Evolutionary conservation across 2,888 invertebrate species (phyloP), one percentile per base, ranked within the genome.

Genomic region (Phalera bucephala): DNA sequence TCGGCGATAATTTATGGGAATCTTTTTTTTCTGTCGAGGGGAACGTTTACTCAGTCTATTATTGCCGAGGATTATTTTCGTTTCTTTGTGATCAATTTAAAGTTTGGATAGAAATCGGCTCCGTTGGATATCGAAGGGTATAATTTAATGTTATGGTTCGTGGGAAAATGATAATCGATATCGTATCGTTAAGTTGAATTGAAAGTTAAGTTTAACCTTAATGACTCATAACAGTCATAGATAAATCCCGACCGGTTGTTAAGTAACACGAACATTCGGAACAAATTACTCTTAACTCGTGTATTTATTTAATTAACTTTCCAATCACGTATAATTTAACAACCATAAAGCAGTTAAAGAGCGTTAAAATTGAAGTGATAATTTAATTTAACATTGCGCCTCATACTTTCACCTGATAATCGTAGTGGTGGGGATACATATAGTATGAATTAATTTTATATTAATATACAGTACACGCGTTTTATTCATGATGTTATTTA

Each of bases 1-100:
- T 87, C 81, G 83, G 85, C 72, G 87, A 87, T 89, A 88, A 89
- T 89, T 89, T 88, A 89, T 89, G 85, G 75, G 84, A 83, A 79
- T 73, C 65, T 76, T 80, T 78, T 81, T 67, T 80, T 83, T 74
- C 50, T 59, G 56, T 55, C 55, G 64, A 72, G 70, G 80, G 78
- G 77, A 80, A 73, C 84, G 80, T 86, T 87, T 85, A 86, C 80
- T 79, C 79, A 75, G 80, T 73, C 82, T 84, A 84, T 84, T 84
- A 86, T 85, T 78, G 80, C 64, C 71, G 64, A 64, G 75, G 70
- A 79, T 81, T 81, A 79, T 80, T 76, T 80, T 73, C 67, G 57
- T 80, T 78, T 67, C 76, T 81, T 79, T 83, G 76, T 80, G 64
- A 75, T 72, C 59, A 67, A 65, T 72, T 81, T 67, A 63, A 69